Evolutionary conservation across 1,140 invertebrate species (phyloP), one percentile per base, ranked within the genome.

Genomic region (Trinorchestia longiramus): DNA sequence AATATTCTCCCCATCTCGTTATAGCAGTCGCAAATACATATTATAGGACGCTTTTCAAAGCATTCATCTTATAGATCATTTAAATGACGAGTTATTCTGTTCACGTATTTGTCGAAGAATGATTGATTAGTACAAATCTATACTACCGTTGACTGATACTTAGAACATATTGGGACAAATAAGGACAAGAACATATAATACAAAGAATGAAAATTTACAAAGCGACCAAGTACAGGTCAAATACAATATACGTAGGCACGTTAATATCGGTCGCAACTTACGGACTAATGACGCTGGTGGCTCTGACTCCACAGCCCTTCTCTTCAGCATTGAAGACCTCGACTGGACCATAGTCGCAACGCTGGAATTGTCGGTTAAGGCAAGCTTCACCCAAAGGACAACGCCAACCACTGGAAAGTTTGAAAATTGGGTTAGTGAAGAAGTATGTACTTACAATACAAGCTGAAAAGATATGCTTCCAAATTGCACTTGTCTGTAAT

Each of bases 301-400:
- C 98, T 96, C 98, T 98, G n/a, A 99, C 98, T 57, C 99, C 99
- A 97, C 99, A 98, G 0, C 99, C 99, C 97, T 99, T 99, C 97
- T 98, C 99, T 95, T 98, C 98, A 17, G 99, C 99, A 97, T 98
- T 98, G 97, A 99, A 99, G 23, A 99, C 98, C 97, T 98, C 98
- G 92, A 99, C 98, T 90, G 98, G 98, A 6, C 98, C 98, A 98
- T 99, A 99, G 97, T 99, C 98, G 97, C 98, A 98, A 97, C 98
- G 98, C 97, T 99, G 99, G 97, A 99, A 99, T 96, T 99, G 98
- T 98, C 98, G 99, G 97, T 99, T 99, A 0, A 98, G 99, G 98
- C 99, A 99, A 96, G 98, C 98, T 43, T 99, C 98, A 1, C 98
- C 98, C 95, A 99, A 98, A 91, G 98, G 98, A 97, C 99, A 99